Percentiles rank a stretch among this genome's conserved stretches.
These are phyloP conservation scores for Elymnias hypermnestra DNA, from an alignment of 1,140 invertebrate species.

Conservation along the genomic window DNA sequence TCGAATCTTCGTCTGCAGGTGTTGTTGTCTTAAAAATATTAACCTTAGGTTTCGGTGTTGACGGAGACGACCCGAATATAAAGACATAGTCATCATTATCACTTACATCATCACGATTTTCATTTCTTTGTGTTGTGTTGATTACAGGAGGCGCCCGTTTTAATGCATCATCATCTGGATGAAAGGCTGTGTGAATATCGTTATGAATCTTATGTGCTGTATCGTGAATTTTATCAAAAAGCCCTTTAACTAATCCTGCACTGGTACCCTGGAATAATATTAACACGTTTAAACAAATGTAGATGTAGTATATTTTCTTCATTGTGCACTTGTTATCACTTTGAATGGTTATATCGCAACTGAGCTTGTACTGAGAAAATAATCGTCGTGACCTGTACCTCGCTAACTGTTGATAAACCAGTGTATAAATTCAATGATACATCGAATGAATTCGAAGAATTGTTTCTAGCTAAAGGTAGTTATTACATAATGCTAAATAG, in stretches of 20 bases:
- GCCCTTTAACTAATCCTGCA: conserved; percentile 12
- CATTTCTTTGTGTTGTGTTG: too few relatives aligned
- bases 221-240: conserved; percentile 15
- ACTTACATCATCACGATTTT: background rate
- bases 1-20: background rate
- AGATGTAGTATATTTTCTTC: conserved; percentile 17
- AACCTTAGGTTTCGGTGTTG: background rate
- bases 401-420: background rate
- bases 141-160: too few relatives aligned
- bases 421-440: background rate
- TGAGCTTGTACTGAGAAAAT: conserved; percentile 1
- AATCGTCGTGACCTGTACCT: conserved; percentile 7
- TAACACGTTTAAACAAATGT: conserved; percentile 8
- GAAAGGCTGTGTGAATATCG: conserved; percentile 12
- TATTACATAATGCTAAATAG: background rate
- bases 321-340: conserved; percentile 14
- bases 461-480: background rate
- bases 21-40: background rate
- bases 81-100: background rate
- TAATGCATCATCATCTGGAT: background rate
- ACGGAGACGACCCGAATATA: background rate
- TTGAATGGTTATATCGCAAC: background rate
- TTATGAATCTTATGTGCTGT: conserved; percentile 13
- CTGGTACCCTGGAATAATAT: conserved; percentile 7
- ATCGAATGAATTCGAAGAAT: too few relatives aligned